These are phyloP conservation scores for Bembecia ichneumoniformis DNA, from an alignment of 2,888 invertebrate species.

Conservation along the genomic window DNA sequence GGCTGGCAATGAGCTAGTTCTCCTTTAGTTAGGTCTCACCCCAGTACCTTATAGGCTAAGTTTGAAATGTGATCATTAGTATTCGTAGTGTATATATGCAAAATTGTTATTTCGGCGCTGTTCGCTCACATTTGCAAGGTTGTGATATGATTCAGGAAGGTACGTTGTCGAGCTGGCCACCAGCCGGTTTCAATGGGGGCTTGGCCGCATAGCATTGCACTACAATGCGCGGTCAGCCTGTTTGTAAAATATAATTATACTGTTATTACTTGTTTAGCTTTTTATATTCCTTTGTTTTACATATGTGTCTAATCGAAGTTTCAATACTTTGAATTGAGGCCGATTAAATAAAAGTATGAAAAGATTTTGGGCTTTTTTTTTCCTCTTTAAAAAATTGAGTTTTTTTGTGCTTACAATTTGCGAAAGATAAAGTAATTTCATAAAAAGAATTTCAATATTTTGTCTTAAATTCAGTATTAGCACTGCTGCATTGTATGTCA, in stretches of 20 bases:
- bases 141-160: conserved; percentile 21
- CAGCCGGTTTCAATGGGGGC: conserved; percentile 8
- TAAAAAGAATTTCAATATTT: too few species aligned
- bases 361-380: conserved; percentile 17
- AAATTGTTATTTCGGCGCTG: conserved; percentile 30
- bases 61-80: conserved; percentile 69
- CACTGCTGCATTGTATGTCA: too few species aligned
- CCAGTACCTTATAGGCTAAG: conserved; percentile 69
- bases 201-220: conserved; percentile 28
- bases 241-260: conserved; percentile 27
- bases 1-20: conserved; percentile 57
- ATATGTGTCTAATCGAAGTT: conserved; percentile 34
- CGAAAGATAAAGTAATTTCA: background rate
- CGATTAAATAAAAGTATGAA: conserved; percentile 59
- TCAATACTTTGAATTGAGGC: conserved; percentile 54
- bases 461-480: too few species aligned
- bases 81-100: conserved; percentile 51
- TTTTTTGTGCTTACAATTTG: background rate
- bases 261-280: conserved; percentile 63
- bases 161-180: conserved; percentile 2
- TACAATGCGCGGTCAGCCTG: conserved; percentile 30
- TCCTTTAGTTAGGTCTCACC: conserved; percentile 27
- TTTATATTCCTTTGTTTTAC: conserved; percentile 47
- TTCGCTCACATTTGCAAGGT: conserved; percentile 38
- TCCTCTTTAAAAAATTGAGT: conserved; percentile 17